Conservation (phyloP, 2,113 vertebrate species). For the Ascaphus truei region DNA sequence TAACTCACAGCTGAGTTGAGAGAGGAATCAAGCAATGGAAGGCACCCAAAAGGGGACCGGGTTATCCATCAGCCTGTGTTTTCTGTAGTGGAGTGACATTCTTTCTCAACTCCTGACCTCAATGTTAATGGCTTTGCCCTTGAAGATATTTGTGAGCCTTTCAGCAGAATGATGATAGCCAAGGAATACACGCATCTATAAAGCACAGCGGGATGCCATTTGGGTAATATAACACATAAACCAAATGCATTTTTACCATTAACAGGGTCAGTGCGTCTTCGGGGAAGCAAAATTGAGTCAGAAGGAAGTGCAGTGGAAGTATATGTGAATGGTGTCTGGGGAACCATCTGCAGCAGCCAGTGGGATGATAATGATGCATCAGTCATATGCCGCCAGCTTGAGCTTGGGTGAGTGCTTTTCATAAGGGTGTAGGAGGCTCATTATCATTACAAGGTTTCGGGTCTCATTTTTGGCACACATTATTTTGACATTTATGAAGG, state of each 20-base stretch:
- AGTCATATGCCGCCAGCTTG: conserved; percentile 81
- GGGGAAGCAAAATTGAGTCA: conserved; percentile 69
- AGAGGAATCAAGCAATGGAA: too few species aligned
- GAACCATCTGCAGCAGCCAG: conserved; percentile 67
- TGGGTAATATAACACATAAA: neutral
- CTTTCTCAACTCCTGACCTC: conserved; percentile 1
- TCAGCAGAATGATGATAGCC: neutral
- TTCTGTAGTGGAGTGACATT: too few species aligned
- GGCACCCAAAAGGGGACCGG: too few species aligned
- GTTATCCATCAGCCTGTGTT: too few species aligned
- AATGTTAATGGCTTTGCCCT: conserved; percentile 24
- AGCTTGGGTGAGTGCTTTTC: conserved; percentile 70
- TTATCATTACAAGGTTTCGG: too few species aligned
- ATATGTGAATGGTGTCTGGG: conserved; percentile 75
- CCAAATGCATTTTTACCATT: conserved; percentile 31
- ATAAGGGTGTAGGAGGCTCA: too few species aligned
- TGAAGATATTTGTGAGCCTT: conserved; percentile 23
- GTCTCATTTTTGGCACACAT: too few species aligned
- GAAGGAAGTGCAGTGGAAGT: conserved; percentile 85
- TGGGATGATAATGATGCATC: conserved; percentile 76
- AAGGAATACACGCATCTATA: conserved; percentile 11
- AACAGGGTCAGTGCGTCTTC: conserved; percentile 75
- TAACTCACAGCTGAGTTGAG: too few species aligned
- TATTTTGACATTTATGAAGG: too few species aligned
- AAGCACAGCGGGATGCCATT: neutral